A percentile compares a stretch with the other conserved stretches of the same genome.
These are phyloP conservation scores for Mizuhopecten yessoensis DNA, from an alignment of 1,140 invertebrate species.

Conservation along the genomic window DNA sequence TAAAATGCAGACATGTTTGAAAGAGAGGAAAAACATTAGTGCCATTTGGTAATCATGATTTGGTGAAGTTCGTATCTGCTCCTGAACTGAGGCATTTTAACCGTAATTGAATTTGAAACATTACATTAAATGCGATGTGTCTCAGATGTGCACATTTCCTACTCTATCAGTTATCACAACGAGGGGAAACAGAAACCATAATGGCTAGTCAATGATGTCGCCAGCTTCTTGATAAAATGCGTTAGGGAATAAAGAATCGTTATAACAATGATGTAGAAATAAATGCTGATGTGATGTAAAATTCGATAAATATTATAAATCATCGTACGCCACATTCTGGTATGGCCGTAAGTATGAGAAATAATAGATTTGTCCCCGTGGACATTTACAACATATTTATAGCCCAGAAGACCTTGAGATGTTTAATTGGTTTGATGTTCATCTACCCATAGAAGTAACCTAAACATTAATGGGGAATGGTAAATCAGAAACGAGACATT, in stretches of 20 bases:
- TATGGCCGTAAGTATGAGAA: background rate
- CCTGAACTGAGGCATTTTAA: constrained; percentile 21
- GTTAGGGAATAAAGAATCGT: background rate
- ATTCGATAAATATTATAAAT: background rate
- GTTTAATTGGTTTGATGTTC: background rate
- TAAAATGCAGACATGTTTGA: background rate
- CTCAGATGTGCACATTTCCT: constrained; percentile 22
- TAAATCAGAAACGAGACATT: background rate
- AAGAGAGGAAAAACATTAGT: background rate
- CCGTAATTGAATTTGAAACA: constrained; percentile 22
- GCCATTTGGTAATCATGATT: constrained; percentile 18
- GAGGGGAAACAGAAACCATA: background rate
- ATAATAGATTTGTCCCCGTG: background rate
- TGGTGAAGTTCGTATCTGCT: background rate
- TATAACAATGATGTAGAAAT: background rate
- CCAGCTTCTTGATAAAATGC: background rate
- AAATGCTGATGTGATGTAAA: background rate
- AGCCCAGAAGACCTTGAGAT: background rate
- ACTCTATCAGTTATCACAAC: background rate
- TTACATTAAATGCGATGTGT: background rate
- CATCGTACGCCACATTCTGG: background rate
- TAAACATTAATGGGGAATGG: background rate
- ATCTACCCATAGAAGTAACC: no score
- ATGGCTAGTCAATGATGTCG: background rate
- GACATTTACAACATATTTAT: background rate